Percentiles rank a stretch among this genome's conserved stretches.
These are phyloP conservation scores for Tineola bisselliella DNA, from an alignment of 2,888 invertebrate species.

Conservation along the genomic window DNA sequence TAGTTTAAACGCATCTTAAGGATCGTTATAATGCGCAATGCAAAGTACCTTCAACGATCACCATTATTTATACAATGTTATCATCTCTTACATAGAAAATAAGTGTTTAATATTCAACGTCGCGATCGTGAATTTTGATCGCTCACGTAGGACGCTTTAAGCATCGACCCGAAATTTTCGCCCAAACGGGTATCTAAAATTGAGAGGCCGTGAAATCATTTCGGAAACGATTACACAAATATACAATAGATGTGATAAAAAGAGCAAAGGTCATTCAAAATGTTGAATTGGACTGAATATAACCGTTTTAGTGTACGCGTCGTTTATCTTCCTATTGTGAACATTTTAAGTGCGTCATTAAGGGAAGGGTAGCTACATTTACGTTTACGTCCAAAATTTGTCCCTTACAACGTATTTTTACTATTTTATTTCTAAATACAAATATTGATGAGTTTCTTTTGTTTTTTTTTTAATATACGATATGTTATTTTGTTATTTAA, in stretches of 20 bases:
- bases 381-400: background rate
- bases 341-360: background rate
- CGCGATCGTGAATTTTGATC: constrained; percentile 2
- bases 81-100: background rate
- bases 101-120: constrained; percentile 5
- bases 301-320: background rate
- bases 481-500: too few species aligned
- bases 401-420: background rate
- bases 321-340: constrained; percentile 1
- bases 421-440: background rate
- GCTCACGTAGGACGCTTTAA: background rate
- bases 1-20: too few species aligned
- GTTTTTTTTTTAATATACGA: too few species aligned
- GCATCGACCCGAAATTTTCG: constrained; percentile 12
- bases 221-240: constrained; percentile 12
- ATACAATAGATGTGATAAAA: constrained; percentile 11
- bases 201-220: constrained; percentile 10
- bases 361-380: background rate
- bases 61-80: background rate
- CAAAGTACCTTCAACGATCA: background rate
- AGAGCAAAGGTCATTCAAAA: constrained; percentile 2
- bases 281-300: background rate
- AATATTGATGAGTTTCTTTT: background rate
- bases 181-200: constrained; percentile 14
- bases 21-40: background rate